Conservation (phyloP, 1,140 invertebrate genomes). For the Coptotermes formosanus region DNA sequence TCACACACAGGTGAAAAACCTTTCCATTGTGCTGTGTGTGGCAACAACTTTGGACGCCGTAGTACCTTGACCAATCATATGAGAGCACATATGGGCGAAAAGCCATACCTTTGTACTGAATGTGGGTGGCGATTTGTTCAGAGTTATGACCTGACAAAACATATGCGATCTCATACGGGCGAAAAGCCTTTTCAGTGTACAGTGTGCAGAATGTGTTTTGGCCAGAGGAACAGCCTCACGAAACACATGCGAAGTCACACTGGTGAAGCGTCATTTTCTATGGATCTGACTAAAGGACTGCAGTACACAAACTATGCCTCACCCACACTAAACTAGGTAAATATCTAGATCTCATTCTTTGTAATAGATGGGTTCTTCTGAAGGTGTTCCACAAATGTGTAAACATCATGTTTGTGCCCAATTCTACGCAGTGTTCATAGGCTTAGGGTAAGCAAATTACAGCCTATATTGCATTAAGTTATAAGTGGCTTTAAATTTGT, state of each 20-base stretch:
- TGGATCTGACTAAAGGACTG: not conserved
- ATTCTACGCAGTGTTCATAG: no score
- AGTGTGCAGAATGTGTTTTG: conserved; percentile 2
- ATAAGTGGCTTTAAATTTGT: no score
- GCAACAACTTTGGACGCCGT: not conserved
- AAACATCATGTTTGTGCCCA: no score
- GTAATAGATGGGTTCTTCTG: not conserved
- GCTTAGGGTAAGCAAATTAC: no score
- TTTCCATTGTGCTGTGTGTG: conserved; percentile 28
- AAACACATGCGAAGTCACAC: conserved; percentile 25
- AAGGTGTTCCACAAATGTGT: no score
- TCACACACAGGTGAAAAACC: conserved; percentile 28
- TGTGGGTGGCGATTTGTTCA: conserved; percentile 8
- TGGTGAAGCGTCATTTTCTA: not conserved
- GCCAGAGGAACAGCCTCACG: not conserved
- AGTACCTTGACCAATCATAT: conserved; percentile 20
- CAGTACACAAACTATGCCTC: not conserved
- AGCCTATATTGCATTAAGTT: no score
- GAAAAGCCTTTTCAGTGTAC: conserved; percentile 19
- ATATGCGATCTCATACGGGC: conserved; percentile 24
- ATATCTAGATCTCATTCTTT: not conserved
- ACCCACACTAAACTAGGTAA: not conserved
- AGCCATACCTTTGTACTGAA: conserved; percentile 23
- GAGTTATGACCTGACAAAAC: not conserved
- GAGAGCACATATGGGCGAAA: conserved; percentile 31